phyloP scores from a whole-genome alignment of 2,113 vertebrate species.

The Indicator maculatus region DNA sequence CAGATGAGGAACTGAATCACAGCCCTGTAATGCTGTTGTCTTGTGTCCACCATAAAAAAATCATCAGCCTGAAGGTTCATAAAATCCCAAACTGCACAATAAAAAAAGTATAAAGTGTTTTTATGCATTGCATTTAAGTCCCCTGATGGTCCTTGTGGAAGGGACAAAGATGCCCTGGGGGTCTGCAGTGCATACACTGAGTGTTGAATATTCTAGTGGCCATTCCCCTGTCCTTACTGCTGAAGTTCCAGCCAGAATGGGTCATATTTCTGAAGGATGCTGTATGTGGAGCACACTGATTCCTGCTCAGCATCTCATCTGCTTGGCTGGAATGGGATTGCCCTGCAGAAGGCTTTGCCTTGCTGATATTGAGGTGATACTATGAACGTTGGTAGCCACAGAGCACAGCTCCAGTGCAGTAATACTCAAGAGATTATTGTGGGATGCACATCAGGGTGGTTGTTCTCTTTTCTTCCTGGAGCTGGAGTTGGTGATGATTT shows the following conservation, averaged over 20 bases:
- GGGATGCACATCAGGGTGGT: not conserved
- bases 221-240: not conserved
- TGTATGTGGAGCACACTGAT: not conserved
- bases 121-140: not conserved
- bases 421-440: not conserved
- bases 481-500: not conserved
- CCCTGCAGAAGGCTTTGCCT: not conserved
- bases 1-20: not conserved
- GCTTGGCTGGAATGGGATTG: slow-evolving; percentile 2
- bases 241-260: not conserved
- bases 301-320: slow-evolving; percentile 13
- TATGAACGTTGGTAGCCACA: not conserved
- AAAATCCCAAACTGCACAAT: not conserved
- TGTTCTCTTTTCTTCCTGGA: not conserved
- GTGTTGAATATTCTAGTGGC: not conserved
- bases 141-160: not conserved
- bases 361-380: not conserved
- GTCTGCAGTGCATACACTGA: not conserved
- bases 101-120: not conserved
- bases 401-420: not conserved
- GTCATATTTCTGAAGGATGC: not conserved
- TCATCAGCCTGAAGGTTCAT: not conserved
- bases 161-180: not conserved
- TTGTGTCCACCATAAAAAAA: not conserved
- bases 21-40: not conserved